Evolutionary conservation across 2,113 vertebrate species (phyloP).

Genomic region (Phylloscopus trochilus): DNA sequence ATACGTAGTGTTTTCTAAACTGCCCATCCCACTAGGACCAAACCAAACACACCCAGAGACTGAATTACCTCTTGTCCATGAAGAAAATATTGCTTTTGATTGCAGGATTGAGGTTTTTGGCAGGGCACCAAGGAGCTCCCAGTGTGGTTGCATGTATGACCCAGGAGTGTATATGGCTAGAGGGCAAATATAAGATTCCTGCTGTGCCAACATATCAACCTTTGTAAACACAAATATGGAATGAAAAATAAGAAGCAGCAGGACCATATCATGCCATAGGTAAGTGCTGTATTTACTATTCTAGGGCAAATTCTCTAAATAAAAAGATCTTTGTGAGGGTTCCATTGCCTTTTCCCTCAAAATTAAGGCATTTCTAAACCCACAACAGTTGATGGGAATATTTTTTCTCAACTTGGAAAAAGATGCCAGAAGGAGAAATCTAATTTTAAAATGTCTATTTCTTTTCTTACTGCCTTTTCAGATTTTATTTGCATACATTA

Average conservation of each 20-base stretch:
- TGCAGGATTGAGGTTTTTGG: neutral
- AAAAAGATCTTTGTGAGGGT: neutral
- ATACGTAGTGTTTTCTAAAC: neutral
- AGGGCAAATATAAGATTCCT: neutral
- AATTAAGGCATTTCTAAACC: neutral
- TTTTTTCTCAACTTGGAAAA: neutral
- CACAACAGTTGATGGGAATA: neutral
- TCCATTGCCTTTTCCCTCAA: neutral
- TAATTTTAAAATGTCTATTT: neutral
- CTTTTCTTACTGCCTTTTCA: neutral
- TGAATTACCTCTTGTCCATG: neutral
- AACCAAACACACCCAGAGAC: accelerated
- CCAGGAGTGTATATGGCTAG: neutral
- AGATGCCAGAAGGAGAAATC: neutral
- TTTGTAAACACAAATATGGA: neutral
- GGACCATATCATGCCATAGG: neutral
- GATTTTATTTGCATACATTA: neutral
- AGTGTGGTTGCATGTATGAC: neutral
- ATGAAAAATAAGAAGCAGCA: neutral
- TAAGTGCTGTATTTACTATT: neutral
- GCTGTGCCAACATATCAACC: neutral
- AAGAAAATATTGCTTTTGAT: constrained; percentile 22
- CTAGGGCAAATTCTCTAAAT: neutral
- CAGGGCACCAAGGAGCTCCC: neutral
- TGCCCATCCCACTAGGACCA: neutral